Percentiles rank a stretch among this genome's conserved stretches.
Evolutionary conservation across 2,113 vertebrate species (phyloP).

Genomic region (Erythrolamprus reginae): DNA sequence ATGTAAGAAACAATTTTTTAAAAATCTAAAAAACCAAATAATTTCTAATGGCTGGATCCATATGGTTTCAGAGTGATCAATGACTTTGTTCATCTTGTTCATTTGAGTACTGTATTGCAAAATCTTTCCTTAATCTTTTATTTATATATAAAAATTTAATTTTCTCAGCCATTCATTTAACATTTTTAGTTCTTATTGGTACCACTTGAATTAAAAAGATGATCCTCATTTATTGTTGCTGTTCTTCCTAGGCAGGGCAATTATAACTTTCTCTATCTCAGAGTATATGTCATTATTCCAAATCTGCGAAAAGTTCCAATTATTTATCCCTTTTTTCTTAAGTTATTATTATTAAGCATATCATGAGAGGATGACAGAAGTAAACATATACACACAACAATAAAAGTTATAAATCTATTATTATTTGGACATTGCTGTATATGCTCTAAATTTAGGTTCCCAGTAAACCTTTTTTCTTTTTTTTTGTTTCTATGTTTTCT

Average conservation of each 20-base stretch:
- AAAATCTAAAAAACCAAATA: too few relatives aligned
- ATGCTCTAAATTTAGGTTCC: background rate
- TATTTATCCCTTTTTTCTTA: background rate
- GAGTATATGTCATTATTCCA: background rate
- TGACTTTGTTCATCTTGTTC: too few relatives aligned
- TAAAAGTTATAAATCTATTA: background rate
- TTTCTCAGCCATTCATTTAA: background rate
- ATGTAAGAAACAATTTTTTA: too few relatives aligned
- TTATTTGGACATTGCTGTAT: background rate
- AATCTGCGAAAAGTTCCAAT: background rate
- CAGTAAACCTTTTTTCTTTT: background rate
- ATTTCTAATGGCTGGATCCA: too few relatives aligned
- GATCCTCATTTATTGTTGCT: background rate
- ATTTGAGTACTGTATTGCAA: too few relatives aligned
- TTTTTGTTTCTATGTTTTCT: background rate
- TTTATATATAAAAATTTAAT: background rate
- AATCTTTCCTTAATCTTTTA: background rate
- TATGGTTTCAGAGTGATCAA: too few relatives aligned
- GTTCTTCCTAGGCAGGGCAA: background rate
- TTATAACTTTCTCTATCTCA: background rate
- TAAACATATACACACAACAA: background rate
- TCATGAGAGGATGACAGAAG: background rate
- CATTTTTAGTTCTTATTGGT: background rate
- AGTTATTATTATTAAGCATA: background rate
- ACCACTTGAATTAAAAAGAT: background rate